A percentile compares a stretch with the other conserved stretches of the same genome.
Evolutionary conservation across 2,888 invertebrate genomes (phyloP).

Genomic region (Agrochola macilenta): DNA sequence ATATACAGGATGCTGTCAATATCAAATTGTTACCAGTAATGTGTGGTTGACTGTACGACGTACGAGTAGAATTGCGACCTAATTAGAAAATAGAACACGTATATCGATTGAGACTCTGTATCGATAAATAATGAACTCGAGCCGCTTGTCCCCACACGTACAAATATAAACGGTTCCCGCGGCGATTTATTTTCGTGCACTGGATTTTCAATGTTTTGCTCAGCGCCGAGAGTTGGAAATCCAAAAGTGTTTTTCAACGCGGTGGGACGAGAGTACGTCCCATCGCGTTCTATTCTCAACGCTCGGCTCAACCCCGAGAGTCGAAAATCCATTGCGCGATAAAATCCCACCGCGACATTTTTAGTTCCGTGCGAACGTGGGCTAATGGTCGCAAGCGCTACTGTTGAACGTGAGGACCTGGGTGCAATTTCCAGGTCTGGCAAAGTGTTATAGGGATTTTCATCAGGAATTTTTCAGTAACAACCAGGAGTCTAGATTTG

Average conservation of each 20-base stretch:
- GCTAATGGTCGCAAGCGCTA: neutral
- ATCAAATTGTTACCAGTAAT: neutral
- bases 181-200: too few relatives aligned
- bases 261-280: too few relatives aligned
- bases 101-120: neutral
- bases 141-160: neutral
- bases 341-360: too few relatives aligned
- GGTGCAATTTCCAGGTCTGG: neutral
- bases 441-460: neutral
- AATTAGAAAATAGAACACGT: neutral
- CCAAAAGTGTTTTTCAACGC: too few relatives aligned
- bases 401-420: too few relatives aligned
- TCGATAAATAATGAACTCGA: neutral
- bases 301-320: too few relatives aligned
- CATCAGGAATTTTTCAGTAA: neutral
- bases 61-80: neutral
- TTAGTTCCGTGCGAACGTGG: too few relatives aligned
- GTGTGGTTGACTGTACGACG: neutral
- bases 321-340: too few relatives aligned
- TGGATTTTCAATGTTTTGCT: too few relatives aligned
- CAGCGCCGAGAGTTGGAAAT: too few relatives aligned
- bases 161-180: neutral
- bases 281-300: too few relatives aligned
- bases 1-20: neutral
- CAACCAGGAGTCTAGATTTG: neutral